phyloP scores from a whole-genome alignment of 1,140 invertebrate genomes.

The Homarus americanus region DNA sequence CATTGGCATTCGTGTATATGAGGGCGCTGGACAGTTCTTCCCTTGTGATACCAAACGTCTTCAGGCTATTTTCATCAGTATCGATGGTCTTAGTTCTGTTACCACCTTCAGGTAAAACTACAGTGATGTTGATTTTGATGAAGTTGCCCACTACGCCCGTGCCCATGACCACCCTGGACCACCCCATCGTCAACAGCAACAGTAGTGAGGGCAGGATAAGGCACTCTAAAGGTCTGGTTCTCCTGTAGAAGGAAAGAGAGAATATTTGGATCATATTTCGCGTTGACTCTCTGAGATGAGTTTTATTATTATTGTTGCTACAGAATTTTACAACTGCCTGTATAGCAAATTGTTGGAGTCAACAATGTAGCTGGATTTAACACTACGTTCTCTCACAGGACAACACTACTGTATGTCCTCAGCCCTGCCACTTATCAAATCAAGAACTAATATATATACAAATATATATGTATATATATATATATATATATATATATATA shows the following conservation, averaged over 20 bases:
- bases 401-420: too few relatives aligned
- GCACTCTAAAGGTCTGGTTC: not conserved
- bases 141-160: not conserved
- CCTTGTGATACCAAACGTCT: not conserved
- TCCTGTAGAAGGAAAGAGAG: not conserved
- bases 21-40: not conserved
- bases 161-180: not conserved
- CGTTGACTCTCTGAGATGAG: too few relatives aligned
- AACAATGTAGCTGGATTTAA: too few relatives aligned
- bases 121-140: constrained; percentile 10
- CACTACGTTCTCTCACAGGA: too few relatives aligned
- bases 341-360: too few relatives aligned
- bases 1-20: not conserved
- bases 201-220: not conserved
- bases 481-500: not conserved
- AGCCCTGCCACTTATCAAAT: too few relatives aligned
- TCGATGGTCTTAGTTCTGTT: not conserved
- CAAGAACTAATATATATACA: too few relatives aligned
- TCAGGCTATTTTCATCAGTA: not conserved
- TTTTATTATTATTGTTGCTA: not conserved
- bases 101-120: not conserved
- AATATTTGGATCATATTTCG: too few relatives aligned
- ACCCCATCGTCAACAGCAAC: not conserved
- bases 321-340: too few relatives aligned
- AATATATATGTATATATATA: too few relatives aligned